phyloP scores from a whole-genome alignment of 2,888 invertebrate species.

The Andrena trimmerana region DNA sequence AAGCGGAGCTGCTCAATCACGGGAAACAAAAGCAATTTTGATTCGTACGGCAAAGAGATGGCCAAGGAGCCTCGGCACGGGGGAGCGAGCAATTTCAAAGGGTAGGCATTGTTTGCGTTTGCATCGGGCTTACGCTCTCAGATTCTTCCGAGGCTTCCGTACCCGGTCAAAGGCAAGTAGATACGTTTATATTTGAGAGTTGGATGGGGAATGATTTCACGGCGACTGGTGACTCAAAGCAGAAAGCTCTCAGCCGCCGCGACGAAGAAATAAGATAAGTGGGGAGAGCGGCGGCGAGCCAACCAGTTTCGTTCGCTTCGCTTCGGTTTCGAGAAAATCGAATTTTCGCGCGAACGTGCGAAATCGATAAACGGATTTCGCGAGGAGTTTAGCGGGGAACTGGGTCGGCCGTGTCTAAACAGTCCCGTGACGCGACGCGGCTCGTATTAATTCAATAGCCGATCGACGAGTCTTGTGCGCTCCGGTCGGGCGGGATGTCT shows the following conservation, averaged over 20 bases:
- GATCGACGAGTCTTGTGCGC: constrained; percentile 31
- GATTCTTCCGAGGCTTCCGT: constrained; percentile 33
- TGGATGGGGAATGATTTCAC: constrained; percentile 51
- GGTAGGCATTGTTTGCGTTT: constrained; percentile 17
- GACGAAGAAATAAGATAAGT: constrained; percentile 41
- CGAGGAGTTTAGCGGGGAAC: constrained; percentile 48
- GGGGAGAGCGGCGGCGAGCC: constrained; percentile 11
- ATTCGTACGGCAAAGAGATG: not conserved
- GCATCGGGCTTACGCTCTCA: constrained; percentile 10
- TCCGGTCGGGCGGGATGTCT: constrained; percentile 1
- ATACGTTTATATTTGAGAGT: constrained; percentile 42
- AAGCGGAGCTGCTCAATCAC: too few species aligned
- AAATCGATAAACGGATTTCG: constrained; percentile 64
- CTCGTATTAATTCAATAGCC: constrained; percentile 55
- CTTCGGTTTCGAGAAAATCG: constrained; percentile 57
- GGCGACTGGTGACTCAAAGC: constrained; percentile 24
- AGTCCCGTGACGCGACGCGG: constrained; percentile 40
- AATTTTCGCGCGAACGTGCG: constrained; percentile 50
- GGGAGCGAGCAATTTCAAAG: constrained; percentile 13
- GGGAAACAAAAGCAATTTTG: constrained; percentile 3
- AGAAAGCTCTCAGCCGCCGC: constrained; percentile 16
- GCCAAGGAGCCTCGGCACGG: not conserved
- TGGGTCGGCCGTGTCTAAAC: constrained; percentile 55
- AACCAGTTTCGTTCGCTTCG: constrained; percentile 21
- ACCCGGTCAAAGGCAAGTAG: constrained; percentile 40